Base-by-base conservation (phyloP, 1,140 invertebrate species). In the Lysiphlebus fabarum region DNA sequence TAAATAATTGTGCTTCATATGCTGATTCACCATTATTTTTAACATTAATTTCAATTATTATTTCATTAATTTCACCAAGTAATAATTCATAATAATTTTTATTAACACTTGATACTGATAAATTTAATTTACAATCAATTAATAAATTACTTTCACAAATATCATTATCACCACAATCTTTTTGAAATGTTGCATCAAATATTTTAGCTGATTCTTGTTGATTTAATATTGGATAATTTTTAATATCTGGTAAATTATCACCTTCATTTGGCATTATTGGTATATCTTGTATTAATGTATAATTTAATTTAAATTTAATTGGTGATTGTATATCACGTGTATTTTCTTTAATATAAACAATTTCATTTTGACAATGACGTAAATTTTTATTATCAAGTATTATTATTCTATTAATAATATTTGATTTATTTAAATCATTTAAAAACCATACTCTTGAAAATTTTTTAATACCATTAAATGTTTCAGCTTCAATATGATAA, bases 81-180 rank as follows among this genome's bases (percentile, higher is more conserved):
- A 87, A 84, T 43, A 80, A 64, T 59, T 78, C 76, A 43, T 79
- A 79, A 48, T 74, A 74, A 33, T 77, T 72, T 26, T 62, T 61
- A 45, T 78, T 72, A 12, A 67, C 62, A 0, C 69, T 50, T 3
- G 74, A 76, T 45, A 64, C 74, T 70, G 57, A 82, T 38, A 92
- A 77, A 67, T 85, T 80, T 1, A 92, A 75, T 56, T 80, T 77
- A 8, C 88, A 86, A n/a, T 81, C 73, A 0, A 95, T 74, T 56
- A 83, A 76, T n/a, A 97, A 74, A 70, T 95, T 84, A 73, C 93
- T 96, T 66, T 92, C 85, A 73, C 95, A 98, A 26, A 92, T 82
- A 67, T 95, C 92, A 71, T 97, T 92, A 1, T 84, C 78, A 7
- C 93, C 95, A 72, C 95, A 98, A 70, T 97, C 92, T 77, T 96